Evolutionary conservation across 2,113 vertebrate genomes (phyloP).

Genomic region (Dipodomys spectabilis): DNA sequence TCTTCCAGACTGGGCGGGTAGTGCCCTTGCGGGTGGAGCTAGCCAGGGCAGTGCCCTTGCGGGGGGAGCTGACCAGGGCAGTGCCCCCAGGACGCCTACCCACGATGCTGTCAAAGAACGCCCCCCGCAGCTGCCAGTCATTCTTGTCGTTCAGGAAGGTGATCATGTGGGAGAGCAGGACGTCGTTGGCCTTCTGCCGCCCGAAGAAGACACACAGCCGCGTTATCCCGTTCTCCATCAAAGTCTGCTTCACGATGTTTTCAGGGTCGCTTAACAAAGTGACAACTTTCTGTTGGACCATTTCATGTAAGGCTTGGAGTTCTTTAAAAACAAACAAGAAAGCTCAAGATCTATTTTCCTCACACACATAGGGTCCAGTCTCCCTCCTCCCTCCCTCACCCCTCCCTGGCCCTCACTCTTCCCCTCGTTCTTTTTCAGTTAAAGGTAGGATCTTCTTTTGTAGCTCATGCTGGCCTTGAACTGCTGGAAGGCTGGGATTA

Average conservation of each 20-base stretch:
- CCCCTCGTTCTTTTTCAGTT: too few relatives aligned
- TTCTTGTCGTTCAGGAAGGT: conserved; percentile 99
- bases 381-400: neutral
- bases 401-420: too few relatives aligned
- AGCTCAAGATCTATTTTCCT: neutral
- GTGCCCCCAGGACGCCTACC: conserved; percentile 86
- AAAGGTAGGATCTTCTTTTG: neutral
- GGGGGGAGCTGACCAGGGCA: too few relatives aligned
- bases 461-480: neutral
- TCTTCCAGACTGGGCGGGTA: neutral
- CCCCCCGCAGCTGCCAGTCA: conserved; percentile 98
- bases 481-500: neutral
- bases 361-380: neutral
- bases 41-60: too few relatives aligned
- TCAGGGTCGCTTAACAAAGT: conserved; percentile 97
- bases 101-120: conserved; percentile 99
- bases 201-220: conserved; percentile 98
- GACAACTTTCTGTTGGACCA: conserved; percentile 99
- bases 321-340: conserved; percentile 85
- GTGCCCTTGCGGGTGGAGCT: too few relatives aligned
- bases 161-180: conserved; percentile 98
- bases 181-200: conserved; percentile 98
- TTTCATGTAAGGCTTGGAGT: conserved; percentile 97
- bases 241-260: conserved; percentile 98
- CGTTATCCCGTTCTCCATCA: conserved; percentile 99